Evolutionary conservation across 1,140 invertebrate species (phyloP).

Genomic region (Lucilia cuprina): DNA sequence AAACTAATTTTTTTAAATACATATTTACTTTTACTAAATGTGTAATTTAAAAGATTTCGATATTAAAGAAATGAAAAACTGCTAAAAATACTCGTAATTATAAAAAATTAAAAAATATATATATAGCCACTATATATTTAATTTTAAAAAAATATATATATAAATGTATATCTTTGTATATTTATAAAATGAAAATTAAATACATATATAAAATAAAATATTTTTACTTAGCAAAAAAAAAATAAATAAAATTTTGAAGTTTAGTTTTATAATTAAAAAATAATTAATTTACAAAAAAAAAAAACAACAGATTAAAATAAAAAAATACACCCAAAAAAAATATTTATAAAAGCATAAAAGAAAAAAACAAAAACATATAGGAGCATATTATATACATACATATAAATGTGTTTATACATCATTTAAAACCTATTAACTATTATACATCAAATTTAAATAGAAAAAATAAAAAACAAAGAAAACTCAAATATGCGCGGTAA

Average conservation of each 20-base stretch:
- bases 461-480: background rate
- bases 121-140: slow-evolving; percentile 16
- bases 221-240: background rate
- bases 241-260: background rate
- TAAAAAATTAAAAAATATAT: background rate
- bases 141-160: slow-evolving; percentile 4
- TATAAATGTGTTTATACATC: slow-evolving; percentile 6
- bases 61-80: background rate
- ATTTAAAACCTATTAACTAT: background rate
- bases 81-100: background rate
- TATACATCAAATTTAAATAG: background rate
- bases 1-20: background rate
- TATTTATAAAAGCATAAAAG: background rate
- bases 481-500: background rate
- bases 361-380: no score
- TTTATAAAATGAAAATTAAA: slow-evolving; percentile 4
- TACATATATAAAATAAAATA: background rate
- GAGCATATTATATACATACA: slow-evolving; percentile 1
- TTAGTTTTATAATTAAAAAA: background rate
- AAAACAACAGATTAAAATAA: background rate
- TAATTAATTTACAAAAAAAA: background rate
- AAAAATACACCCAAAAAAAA: background rate
- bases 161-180: slow-evolving; percentile 33
- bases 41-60: background rate
- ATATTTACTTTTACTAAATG: background rate